phyloP scores from a whole-genome alignment of 2,113 vertebrate species.

The Zosterops lateralis region DNA sequence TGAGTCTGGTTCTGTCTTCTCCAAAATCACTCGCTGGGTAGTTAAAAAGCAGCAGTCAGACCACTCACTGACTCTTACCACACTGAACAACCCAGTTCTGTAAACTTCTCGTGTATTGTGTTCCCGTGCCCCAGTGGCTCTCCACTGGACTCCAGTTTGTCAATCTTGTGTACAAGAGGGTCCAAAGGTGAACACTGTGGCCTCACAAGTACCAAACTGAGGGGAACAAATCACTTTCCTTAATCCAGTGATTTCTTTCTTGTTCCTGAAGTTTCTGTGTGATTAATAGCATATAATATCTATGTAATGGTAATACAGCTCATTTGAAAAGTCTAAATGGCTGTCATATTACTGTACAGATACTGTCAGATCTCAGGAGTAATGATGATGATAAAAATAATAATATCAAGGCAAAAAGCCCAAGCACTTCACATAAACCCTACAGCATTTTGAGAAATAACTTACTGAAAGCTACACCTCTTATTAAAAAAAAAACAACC shows the following conservation, averaged over 20 bases:
- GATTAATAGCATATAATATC: background rate
- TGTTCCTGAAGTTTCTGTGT: background rate
- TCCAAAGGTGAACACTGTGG: background rate
- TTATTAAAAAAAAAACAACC: background rate
- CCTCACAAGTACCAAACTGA: background rate
- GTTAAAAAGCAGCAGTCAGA: background rate
- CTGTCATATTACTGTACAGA: background rate
- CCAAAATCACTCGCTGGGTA: background rate
- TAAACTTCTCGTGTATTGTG: accelerated
- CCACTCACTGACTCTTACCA: background rate
- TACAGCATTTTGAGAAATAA: background rate
- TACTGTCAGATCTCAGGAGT: background rate
- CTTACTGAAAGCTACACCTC: background rate
- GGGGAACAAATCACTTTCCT: background rate
- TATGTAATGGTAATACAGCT: background rate
- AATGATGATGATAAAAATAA: background rate
- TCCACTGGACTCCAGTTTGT: background rate
- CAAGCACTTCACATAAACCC: background rate
- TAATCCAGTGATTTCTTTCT: background rate
- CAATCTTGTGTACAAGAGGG: background rate
- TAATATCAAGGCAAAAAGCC: background rate
- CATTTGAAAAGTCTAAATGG: background rate
- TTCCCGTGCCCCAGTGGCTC: background rate
- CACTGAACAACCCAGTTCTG: background rate
- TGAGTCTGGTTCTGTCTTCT: background rate